These are phyloP conservation scores for Rhopalosiphum nymphaeae DNA, from an alignment of 2,888 invertebrate species.

Conservation along the genomic window DNA sequence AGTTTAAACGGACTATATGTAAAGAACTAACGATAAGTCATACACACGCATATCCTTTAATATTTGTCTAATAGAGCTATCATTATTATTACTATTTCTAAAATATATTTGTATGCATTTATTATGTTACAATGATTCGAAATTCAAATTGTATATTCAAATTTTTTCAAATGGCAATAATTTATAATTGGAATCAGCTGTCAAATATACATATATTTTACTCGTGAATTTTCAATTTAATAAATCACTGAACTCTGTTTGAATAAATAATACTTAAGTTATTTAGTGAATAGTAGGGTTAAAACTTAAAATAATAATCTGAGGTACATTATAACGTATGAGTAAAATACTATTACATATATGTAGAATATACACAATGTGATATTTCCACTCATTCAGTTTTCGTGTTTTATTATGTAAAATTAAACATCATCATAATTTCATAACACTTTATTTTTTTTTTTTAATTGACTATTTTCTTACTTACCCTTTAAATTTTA, in stretches of 20 bases:
- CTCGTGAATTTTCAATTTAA: neutral
- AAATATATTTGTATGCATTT: neutral
- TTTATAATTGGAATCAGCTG: slow-evolving; percentile 9
- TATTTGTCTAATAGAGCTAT: neutral
- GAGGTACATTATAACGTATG: neutral
- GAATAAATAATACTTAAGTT: neutral
- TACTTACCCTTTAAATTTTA: neutral
- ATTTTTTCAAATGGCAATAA: neutral
- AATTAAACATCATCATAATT: neutral
- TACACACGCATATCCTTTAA: neutral
- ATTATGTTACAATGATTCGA: neutral
- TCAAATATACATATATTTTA: neutral
- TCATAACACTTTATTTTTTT: neutral
- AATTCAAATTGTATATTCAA: slow-evolving; percentile 26
- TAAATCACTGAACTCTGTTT: slow-evolving; percentile 28
- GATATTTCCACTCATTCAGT: neutral
- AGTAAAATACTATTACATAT: neutral
- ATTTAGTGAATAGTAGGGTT: neutral
- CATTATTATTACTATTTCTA: neutral
- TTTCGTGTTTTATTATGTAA: neutral
- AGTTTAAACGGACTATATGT: neutral
- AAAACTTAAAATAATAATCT: neutral
- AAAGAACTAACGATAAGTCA: neutral
- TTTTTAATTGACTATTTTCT: no score
- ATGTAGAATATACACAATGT: neutral